phyloP scores from a whole-genome alignment of 1,140 invertebrate genomes.

The Trichonephila clavata region DNA sequence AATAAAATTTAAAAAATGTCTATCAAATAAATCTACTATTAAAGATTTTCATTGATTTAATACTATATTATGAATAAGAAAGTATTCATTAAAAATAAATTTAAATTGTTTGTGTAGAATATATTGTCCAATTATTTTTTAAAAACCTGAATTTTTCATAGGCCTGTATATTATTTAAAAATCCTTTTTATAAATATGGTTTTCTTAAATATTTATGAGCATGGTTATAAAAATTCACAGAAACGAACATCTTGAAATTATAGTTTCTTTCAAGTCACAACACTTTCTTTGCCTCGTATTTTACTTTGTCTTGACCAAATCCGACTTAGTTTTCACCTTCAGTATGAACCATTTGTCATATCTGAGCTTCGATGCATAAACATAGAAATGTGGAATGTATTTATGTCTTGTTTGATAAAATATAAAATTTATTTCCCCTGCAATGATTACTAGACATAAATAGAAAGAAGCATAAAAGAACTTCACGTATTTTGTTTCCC shows the following conservation, averaged over 20 bases:
- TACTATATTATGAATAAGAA: no score
- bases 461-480: not conserved
- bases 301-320: not conserved
- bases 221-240: not conserved
- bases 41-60: no score
- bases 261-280: no score
- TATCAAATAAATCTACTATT: no score
- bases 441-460: not conserved
- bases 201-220: conserved; percentile 13
- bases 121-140: no score
- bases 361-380: not conserved
- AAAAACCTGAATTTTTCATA: no score
- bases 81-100: no score
- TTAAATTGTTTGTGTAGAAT: no score
- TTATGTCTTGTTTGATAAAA: not conserved
- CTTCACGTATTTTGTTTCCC: not conserved
- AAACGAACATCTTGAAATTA: no score
- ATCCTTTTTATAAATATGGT: not conserved
- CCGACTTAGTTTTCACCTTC: not conserved
- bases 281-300: no score
- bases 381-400: not conserved
- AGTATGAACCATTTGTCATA: not conserved
- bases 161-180: no score
- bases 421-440: not conserved
- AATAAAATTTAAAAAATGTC: no score